Evolutionary conservation across 2,113 vertebrate genomes (phyloP).

Genomic region (Rhagologus leucostigma): DNA sequence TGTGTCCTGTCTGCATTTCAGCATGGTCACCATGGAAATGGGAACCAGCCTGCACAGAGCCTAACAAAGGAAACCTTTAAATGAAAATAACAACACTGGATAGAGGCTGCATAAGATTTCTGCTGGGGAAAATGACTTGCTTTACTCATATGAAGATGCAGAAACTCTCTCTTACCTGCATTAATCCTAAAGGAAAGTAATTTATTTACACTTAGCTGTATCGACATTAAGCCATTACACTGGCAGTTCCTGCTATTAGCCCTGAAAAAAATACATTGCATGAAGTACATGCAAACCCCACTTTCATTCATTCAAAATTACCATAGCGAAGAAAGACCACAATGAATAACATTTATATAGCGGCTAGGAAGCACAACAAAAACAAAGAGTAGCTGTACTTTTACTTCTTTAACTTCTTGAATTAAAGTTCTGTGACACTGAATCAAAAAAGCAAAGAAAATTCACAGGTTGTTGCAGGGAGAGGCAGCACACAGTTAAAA

Average conservation of each 20-base stretch:
- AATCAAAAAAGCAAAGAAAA: background rate
- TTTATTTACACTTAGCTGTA: background rate
- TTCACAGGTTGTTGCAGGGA: background rate
- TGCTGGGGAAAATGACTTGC: background rate
- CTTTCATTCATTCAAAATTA: constrained; percentile 8
- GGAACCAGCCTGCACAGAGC: constrained; percentile 48
- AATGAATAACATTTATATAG: background rate
- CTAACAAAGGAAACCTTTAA: constrained; percentile 70
- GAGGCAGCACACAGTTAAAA: background rate
- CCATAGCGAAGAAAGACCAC: constrained; percentile 27
- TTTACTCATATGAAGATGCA: background rate
- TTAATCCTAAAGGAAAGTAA: background rate
- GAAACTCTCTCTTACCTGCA: background rate
- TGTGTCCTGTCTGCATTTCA: constrained; percentile 56
- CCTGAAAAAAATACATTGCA: background rate
- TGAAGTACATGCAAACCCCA: background rate
- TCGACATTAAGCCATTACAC: background rate
- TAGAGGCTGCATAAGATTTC: background rate
- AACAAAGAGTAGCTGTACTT: background rate
- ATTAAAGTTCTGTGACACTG: background rate
- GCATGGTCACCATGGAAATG: constrained; percentile 72
- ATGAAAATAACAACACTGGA: constrained; percentile 60
- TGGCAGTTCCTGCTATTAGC: background rate
- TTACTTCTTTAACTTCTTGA: background rate
- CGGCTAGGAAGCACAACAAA: background rate